phyloP scores from a whole-genome alignment of 2,113 vertebrate species.

The Dermatemys mawii region DNA sequence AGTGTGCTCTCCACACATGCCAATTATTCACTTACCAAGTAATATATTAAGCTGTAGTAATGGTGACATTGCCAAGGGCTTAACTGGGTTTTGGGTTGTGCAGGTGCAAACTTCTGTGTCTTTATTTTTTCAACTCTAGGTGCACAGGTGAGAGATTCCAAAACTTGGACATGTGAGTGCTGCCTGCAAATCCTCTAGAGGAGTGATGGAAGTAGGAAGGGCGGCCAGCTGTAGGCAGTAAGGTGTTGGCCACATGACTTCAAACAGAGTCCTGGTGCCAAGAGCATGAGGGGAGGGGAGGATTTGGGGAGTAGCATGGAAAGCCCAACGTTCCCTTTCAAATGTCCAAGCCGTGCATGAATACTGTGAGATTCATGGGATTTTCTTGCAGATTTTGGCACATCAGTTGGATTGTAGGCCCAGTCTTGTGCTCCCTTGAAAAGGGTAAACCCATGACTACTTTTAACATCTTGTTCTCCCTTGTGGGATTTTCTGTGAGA shows the following conservation, averaged over 20 bases:
- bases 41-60: not conserved
- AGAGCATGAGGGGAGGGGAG: not conserved
- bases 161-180: not conserved
- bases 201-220: not conserved
- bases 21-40: not conserved
- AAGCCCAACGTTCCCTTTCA: conserved; percentile 10
- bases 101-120: not conserved
- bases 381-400: not conserved
- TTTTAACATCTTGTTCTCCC: not conserved
- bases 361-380: not conserved
- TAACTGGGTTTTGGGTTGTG: not conserved
- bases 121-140: not conserved
- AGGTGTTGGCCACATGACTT: not conserved
- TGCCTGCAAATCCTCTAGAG: not conserved
- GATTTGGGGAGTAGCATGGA: not conserved
- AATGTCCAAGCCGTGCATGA: not conserved
- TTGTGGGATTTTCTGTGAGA: not conserved
- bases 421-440: not conserved
- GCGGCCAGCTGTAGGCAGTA: not conserved
- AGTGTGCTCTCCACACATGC: rapidly evolving
- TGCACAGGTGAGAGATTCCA: not conserved
- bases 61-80: not conserved
- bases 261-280: not conserved
- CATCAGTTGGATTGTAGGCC: not conserved
- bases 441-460: conserved; percentile 4